These are phyloP conservation scores for Heloderma charlesbogerti DNA, from an alignment of 2,113 vertebrate species.

Conservation along the genomic window DNA sequence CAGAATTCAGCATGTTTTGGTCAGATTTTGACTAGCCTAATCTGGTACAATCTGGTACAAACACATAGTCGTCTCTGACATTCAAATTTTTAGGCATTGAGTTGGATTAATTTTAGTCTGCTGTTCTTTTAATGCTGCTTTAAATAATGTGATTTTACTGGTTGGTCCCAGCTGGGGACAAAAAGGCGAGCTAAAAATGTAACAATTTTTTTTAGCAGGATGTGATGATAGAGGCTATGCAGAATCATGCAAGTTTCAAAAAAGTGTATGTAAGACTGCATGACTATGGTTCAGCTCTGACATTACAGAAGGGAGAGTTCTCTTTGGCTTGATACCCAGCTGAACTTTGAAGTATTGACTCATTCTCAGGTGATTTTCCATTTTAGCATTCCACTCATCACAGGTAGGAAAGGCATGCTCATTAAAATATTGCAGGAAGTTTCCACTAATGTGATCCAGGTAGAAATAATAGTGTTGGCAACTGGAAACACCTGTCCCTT, in stretches of 20 bases:
- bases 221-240: background rate
- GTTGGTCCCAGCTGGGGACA: background rate
- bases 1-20: background rate
- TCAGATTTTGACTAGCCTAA: background rate
- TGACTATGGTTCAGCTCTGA: background rate
- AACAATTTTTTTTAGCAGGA: background rate
- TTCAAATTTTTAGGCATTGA: background rate
- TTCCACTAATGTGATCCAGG: background rate
- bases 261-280: background rate
- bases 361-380: slow-evolving; percentile 22
- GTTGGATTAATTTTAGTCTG: background rate
- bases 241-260: background rate
- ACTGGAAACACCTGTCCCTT: background rate
- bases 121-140: background rate
- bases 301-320: too few species aligned
- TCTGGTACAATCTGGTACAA: background rate
- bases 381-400: background rate
- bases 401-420: background rate
- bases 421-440: background rate
- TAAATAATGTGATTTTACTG: background rate
- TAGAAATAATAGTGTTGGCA: background rate
- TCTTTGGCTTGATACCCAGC: background rate
- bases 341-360: background rate
- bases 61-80: background rate
- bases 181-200: background rate